Evolutionary conservation across 2,113 vertebrate species (phyloP).

Genomic region (Himantopus leucocephalus): DNA sequence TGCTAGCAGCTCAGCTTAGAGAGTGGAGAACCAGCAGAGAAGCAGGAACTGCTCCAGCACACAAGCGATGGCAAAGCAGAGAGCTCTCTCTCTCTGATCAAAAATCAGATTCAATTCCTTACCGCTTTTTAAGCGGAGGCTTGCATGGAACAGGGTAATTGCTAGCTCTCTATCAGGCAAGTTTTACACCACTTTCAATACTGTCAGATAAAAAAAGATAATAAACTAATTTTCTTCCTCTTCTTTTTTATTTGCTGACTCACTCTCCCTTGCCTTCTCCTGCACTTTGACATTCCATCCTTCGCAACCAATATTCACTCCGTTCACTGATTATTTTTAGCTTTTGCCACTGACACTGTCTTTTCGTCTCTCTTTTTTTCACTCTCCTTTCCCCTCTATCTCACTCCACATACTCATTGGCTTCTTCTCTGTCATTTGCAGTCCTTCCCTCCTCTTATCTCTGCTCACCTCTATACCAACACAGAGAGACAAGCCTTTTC

Average conservation of each 20-base stretch:
- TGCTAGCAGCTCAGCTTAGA: neutral
- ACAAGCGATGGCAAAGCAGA: neutral
- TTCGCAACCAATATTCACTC: conserved; percentile 24
- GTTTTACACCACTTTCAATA: conserved; percentile 8
- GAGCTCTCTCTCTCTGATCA: neutral
- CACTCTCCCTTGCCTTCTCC: neutral
- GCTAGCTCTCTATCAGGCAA: neutral
- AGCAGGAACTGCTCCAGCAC: neutral
- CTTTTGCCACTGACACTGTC: neutral
- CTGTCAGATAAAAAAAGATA: conserved; percentile 13
- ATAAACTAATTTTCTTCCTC: neutral
- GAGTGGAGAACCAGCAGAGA: neutral
- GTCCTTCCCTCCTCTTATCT: neutral
- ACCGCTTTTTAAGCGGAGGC: neutral
- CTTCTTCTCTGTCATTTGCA: neutral
- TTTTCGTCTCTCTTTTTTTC: neutral
- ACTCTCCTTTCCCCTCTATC: neutral
- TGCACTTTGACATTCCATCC: conserved; percentile 29
- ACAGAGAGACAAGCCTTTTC: neutral
- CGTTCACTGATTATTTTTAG: conserved; percentile 38
- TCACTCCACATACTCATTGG: neutral
- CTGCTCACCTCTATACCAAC: neutral
- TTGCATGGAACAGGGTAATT: neutral
- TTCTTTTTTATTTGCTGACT: neutral
- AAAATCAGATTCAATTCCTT: neutral